Base-by-base conservation (phyloP, 2,113 vertebrate species). In the Tetrao urogallus region DNA sequence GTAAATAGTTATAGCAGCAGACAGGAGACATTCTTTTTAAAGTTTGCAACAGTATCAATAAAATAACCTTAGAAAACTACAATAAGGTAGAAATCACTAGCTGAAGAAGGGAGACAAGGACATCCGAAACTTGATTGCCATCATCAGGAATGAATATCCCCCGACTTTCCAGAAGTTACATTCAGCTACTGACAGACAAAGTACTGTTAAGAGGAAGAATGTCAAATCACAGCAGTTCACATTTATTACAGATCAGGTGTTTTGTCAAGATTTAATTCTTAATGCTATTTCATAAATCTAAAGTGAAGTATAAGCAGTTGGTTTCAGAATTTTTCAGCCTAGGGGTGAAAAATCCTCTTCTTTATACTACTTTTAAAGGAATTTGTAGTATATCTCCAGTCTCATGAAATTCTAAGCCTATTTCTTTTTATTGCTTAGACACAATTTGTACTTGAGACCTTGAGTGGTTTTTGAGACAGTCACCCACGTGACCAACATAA, bases 1-100 rank as follows among this genome's bases (percentile, higher is more conserved):
- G 94, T 96, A 97, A 97, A 96, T 96, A 96, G 94, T 93, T 87
- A 93, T 97, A 98, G 98, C 98, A 98, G 98, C 98, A 98, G 93
- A 97, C 91, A 96, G 90, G 91, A 97, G 92, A 97, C 79, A 95
- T 97, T 97, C 70, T 94, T 95, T 97, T 88, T 54, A 89, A 69
- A 85, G 88, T 63, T 92, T 93, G 94, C 89, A 97, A 97, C 76
- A 97, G 61, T 95, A 96, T 95, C 95, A 97, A 95, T 88, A 94
- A 96, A 97, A 97, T 82, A 97, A 97, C 83, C 81, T 90, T 93
- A 96, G 93, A 95, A 97, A 97, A 97, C 92, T 85, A 96, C 92
- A 95, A 84, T 84, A 75, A 94, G 86, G 87, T 90, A 94, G 92
- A 92, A 92, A 89, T 86, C 84, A 96, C 91, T 38, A 71, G 87